Base-by-base conservation (phyloP, 2,113 vertebrate genomes). In the Ptilorrhoa leucosticta region DNA sequence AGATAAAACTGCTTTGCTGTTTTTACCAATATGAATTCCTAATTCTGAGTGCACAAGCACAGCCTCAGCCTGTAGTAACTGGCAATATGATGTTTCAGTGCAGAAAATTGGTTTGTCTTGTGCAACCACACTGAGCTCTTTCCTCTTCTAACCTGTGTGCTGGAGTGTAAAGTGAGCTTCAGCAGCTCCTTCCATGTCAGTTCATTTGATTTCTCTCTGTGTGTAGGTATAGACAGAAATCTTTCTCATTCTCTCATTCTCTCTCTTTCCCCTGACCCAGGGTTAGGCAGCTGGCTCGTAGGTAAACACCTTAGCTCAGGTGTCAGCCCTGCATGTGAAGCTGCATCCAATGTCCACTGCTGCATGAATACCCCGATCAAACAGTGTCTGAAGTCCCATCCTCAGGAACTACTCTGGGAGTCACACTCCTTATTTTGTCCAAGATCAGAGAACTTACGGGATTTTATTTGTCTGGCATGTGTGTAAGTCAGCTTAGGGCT, bases 311-410 rank as follows among this genome's bases (percentile, higher is more conserved):
- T 65, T 17, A 15, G 30, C 68, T 73, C 58, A n/a, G 31, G 45
- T 37, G 35, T 65, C 51, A 69, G n/a, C 30, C 42, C 26, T 44
- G n/a, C n/a, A n/a, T n/a, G 28, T 35, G 64, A 56, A 65, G 45
- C 37, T 85, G 69, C 40, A 44, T 18, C n/a, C 31, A 17, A 7
- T 23, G 21, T 11, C 26, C 47, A 20, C 21, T 20, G 39, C 64
- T 26, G 14, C 4, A 3, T 0, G 0, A 64, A 44, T 2, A 24
- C 21, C 31, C 10, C 23, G 37, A 22, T 13, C 4, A 5, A 72
- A 40, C 11, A 14, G 27, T 11, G 17, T 37, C 75, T 71, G 40
- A 81, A 69, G 58, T 56, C 45, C 15, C 51, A 63, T 48, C 45
- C 64, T 81, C 56, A 73, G 35, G 44, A n/a, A 39, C 24, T 84